These are phyloP conservation scores for Pachyramphus minor DNA, from an alignment of 2,113 vertebrate genomes.

Conservation along the genomic window DNA sequence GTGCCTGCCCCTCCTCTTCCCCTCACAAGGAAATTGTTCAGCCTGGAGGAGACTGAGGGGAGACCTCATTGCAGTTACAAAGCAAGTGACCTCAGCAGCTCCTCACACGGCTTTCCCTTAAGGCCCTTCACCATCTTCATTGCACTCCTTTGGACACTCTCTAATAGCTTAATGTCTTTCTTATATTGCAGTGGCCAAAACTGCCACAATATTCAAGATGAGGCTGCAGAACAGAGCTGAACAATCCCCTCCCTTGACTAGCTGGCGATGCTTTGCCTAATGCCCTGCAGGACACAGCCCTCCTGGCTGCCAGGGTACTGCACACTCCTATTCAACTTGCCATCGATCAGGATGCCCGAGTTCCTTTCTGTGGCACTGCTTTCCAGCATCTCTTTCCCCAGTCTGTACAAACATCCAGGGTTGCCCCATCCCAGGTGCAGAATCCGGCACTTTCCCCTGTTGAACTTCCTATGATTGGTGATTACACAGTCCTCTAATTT, in stretches of 20 bases:
- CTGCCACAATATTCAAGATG: background rate
- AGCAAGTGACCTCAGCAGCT: background rate
- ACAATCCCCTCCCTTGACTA: background rate
- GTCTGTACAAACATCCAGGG: background rate
- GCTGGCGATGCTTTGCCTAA: background rate
- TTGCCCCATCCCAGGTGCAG: background rate
- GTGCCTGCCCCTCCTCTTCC: background rate
- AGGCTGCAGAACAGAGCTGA: background rate
- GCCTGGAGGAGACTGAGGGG: no score
- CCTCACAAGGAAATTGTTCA: background rate
- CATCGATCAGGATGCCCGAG: background rate
- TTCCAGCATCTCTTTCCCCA: background rate
- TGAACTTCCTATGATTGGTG: background rate
- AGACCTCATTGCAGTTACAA: no score
- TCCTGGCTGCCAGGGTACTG: background rate
- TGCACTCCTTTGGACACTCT: background rate
- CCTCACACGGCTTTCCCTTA: background rate
- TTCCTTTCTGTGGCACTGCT: background rate
- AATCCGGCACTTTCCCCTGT: background rate
- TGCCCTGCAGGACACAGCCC: background rate
- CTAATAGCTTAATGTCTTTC: background rate
- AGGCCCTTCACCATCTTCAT: background rate
- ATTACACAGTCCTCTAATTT: background rate
- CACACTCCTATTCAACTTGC: background rate
- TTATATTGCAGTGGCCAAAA: background rate